Evolutionary conservation across 1,140 invertebrate species (phyloP), one percentile per base, ranked within the genome.

Genomic region (Dendrolimus punctatus): DNA sequence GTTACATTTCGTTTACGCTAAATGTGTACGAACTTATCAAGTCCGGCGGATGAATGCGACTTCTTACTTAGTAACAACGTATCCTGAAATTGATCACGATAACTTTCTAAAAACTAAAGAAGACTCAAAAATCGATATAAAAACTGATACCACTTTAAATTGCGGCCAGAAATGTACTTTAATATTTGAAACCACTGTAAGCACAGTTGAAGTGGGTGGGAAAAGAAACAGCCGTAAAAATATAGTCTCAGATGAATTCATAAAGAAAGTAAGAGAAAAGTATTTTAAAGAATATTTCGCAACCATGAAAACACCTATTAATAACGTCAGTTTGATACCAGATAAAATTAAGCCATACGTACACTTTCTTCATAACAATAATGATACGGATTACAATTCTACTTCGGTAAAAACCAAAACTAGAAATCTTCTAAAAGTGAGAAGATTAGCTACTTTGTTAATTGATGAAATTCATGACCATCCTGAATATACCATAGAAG

Each of bases 1-100:
- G 60, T 60, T 36, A 55, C 60, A 43, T 64, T 68, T 62, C 57
- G 36, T 57, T 60, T 52, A 62, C 68, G 44, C 53, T 46, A 43
- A 59, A 68, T 50, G 62, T 76, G 9, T 72, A 73, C 23, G 23
- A 57, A 81, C 72, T 37, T 84, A 71, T 55, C 68, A 81, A 70
- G 78, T 84, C 10, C 66, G 62, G n/a, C 66, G 73, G 4, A 54
- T 84, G 8, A 81, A 84, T 60, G 72, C 73, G 45, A 64, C 73
- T 4, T 60, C 76, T 1, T 84, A 71, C 53, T 53, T 84, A 47
- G 76, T 84, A 0, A 80, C 66, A 7, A 73, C 63, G 55, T 60
- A 71, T 39, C 67, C 78, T 10, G 73, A 76, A 42, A 50, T 68
- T 39, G 64, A 79, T 43, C 48, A 57, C 10, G 53, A 62, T 40